These are phyloP conservation scores for Pontoporia blainvillei DNA, from an alignment of 2,113 vertebrate genomes.

Conservation along the genomic window DNA sequence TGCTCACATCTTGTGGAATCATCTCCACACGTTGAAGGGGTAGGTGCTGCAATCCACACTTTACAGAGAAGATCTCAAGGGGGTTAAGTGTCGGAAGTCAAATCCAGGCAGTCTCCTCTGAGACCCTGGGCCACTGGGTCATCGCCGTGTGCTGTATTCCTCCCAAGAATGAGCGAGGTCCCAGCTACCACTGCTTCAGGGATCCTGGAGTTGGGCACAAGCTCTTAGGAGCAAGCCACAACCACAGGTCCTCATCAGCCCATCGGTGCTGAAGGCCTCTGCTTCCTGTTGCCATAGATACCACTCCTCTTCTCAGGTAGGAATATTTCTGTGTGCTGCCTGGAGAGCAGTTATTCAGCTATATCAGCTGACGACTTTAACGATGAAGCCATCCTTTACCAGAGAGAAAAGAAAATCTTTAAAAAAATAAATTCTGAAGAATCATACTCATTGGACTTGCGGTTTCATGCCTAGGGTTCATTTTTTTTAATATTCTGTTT, in stretches of 20 bases:
- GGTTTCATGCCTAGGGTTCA: background rate
- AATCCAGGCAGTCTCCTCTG: no score
- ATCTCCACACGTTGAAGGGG: background rate
- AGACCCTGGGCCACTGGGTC: background rate
- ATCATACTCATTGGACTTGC: background rate
- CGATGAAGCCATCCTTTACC: background rate
- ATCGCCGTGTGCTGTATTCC: background rate
- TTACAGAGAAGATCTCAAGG: background rate
- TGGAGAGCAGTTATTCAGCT: background rate
- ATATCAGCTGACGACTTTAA: background rate
- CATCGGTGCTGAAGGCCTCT: background rate
- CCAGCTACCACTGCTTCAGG: background rate
- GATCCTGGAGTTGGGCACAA: fast-evolving
- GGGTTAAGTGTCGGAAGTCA: background rate
- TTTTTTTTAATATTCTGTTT: background rate
- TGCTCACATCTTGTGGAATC: background rate
- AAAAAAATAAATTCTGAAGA: background rate
- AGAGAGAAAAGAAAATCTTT: background rate
- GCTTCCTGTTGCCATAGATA: conserved; percentile 40
- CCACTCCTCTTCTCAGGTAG: background rate
- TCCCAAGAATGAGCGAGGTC: background rate
- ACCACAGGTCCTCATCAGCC: background rate
- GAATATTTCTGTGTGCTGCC: background rate
- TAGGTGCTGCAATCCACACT: no score
- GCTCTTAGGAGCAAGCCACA: background rate